Conservation (phyloP, 2,113 vertebrate species). For the Marmota flaviventris region DNA sequence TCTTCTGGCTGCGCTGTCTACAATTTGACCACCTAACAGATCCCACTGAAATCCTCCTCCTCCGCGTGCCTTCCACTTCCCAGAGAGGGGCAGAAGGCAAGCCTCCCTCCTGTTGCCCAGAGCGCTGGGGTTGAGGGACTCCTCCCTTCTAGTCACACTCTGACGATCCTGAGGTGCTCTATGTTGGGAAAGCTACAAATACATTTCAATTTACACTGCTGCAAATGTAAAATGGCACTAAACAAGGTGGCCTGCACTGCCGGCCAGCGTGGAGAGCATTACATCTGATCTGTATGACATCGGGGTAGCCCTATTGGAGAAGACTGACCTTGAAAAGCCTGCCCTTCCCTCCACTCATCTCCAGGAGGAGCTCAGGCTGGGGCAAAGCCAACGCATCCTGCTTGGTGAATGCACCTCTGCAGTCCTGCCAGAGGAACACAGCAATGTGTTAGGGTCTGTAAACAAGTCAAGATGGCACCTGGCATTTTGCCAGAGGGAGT, state of each 20-base stretch:
- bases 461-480: too few relatives aligned
- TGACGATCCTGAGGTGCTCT: not conserved
- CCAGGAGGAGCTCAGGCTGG: too few relatives aligned
- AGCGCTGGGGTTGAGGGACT: too few relatives aligned
- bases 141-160: too few relatives aligned
- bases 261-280: not conserved
- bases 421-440: too few relatives aligned
- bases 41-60: not conserved
- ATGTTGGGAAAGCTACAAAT: not conserved
- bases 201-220: not conserved
- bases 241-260: not conserved
- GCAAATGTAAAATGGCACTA: not conserved
- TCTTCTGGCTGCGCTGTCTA: too few relatives aligned
- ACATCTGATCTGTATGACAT: not conserved
- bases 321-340: accelerated
- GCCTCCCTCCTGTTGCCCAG: too few relatives aligned
- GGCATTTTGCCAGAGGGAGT: too few relatives aligned
- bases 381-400: not conserved
- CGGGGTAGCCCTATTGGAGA: too few relatives aligned
- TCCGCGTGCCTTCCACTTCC: not conserved
- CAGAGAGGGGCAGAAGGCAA: not conserved
- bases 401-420: not conserved
- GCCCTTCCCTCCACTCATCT: not conserved
- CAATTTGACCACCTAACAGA: not conserved
- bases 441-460: too few relatives aligned